Conservation (phyloP, 2,888 invertebrate genomes). For the Portevinia maculata region DNA sequence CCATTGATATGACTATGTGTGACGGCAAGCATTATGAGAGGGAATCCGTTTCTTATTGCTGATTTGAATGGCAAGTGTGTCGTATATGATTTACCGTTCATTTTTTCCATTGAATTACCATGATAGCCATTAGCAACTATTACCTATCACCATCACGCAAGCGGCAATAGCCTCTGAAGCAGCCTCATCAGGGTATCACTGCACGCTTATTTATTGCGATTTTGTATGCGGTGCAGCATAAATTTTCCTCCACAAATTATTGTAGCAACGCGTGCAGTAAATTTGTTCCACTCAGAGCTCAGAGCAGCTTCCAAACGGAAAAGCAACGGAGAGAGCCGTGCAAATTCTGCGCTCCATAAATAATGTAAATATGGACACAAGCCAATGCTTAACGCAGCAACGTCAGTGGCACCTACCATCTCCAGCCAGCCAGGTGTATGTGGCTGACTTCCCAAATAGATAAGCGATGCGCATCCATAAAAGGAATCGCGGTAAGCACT, state of each 20-base stretch:
- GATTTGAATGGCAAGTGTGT: constrained; percentile 21
- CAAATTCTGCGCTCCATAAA: constrained; percentile 73
- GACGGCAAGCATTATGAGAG: constrained; percentile 38
- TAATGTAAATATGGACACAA: constrained; percentile 74
- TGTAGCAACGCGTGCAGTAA: constrained; percentile 68
- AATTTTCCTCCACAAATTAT: constrained; percentile 64
- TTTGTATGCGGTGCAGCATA: constrained; percentile 61
- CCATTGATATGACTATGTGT: constrained; percentile 63
- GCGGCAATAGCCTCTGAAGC: constrained; percentile 12
- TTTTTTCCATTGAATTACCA: constrained; percentile 35
- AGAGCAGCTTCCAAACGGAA: constrained; percentile 24
- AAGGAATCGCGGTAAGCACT: constrained; percentile 61
- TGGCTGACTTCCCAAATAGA: constrained; percentile 70
- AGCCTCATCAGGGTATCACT: constrained; percentile 32
- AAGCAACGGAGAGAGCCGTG: constrained; percentile 42
- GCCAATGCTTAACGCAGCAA: constrained; percentile 60
- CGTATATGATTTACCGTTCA: neutral
- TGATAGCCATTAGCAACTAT: constrained; percentile 47
- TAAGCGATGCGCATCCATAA: constrained; percentile 68
- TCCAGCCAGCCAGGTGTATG: constrained; percentile 58
- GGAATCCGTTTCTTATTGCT: neutral
- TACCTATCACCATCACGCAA: constrained; percentile 29
- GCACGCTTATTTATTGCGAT: constrained; percentile 63
- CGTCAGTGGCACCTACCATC: constrained; percentile 9
- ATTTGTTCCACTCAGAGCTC: constrained; percentile 66